Base-by-base conservation (phyloP, 2,888 invertebrate species). In the Schrankia costaestrigalis region DNA sequence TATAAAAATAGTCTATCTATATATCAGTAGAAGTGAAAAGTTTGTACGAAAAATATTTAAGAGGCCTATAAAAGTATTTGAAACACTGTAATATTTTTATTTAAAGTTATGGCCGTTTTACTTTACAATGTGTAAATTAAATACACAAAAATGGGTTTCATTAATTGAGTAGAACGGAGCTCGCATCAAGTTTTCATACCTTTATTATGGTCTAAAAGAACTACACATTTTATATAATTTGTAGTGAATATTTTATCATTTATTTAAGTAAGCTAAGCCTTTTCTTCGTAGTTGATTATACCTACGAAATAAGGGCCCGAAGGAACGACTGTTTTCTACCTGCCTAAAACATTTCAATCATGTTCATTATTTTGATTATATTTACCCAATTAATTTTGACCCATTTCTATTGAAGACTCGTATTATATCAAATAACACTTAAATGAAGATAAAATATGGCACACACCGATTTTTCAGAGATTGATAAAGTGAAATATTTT, bases 291-390 rank as follows among this genome's bases (percentile, higher is more conserved):
- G 29, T 41, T 36, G 35, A 39, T 39, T 48, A 34, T 25, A 28
- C 31, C 23, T 28, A 25, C 26, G 35, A 44, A 46, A 12, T 7
- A 42, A 48, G 27, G 19, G 6, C 42, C 33, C 42, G 14, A 23
- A 35, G 41, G 46, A 45, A 14, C 23, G 27, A 21, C 17, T 11
- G 21, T 10, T 36, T 34, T 26, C 30, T 43, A 46, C 46, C 59
- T 55, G 59, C 23, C 51, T 26, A 39, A 41, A 39, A 33, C 29
- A 43, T 38, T 55, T 49, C 35, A 38, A 48, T 45, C 33, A 27
- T 25, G 32, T 55, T 40, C 36, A 50, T 41, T 38, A 58, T 40
- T 57, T 38, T 37, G 14, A 3, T 33, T 45, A 48, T 42, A 36
- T 41, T 40, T 27, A 17, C 18, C 22, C 15, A 36, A 35, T 22